A percentile compares a stretch with the other conserved stretches of the same genome.
Evolutionary conservation across 30 jellyfish, hydroid and myxozoan genomes (phyloP).

Genomic region (Catostylus mosaicus): DNA sequence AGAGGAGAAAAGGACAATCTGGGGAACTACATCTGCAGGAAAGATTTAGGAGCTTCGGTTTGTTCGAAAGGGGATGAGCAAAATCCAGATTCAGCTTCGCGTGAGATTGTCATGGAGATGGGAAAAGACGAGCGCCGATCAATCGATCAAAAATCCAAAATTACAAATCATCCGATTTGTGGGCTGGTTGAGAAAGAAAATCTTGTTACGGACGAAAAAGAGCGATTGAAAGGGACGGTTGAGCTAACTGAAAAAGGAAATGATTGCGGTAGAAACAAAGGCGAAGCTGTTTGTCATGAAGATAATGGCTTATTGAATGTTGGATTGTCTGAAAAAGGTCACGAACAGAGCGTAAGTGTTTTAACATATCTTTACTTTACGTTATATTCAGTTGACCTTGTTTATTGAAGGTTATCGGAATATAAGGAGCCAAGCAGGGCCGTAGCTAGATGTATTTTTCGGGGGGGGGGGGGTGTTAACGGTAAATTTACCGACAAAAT

Average conservation of each 20-base stretch:
- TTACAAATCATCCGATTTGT: neutral
- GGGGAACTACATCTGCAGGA: neutral
- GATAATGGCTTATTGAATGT: neutral
- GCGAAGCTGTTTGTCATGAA: neutral
- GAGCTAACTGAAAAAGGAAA: neutral
- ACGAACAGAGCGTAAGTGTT: neutral
- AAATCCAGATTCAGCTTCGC: neutral
- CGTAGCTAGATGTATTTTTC: no score
- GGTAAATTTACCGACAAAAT: no score
- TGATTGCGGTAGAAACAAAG: neutral
- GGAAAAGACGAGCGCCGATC: neutral
- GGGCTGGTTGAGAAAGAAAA: neutral
- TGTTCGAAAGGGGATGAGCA: neutral
- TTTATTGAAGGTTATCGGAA: no score
- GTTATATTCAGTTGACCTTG: no score
- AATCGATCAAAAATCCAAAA: neutral
- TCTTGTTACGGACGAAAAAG: slow-evolving; percentile 4
- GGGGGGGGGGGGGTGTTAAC: no score
- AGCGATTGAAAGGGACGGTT: neutral
- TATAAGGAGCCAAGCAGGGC: no score
- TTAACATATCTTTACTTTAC: no score
- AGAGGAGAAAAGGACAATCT: neutral
- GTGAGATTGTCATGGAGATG: neutral
- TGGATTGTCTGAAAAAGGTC: neutral
- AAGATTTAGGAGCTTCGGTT: neutral